Evolutionary conservation across 2,113 vertebrate genomes (phyloP), one percentile per base, ranked within the genome.

Genomic region (Psammodynastes pulverulentus): DNA sequence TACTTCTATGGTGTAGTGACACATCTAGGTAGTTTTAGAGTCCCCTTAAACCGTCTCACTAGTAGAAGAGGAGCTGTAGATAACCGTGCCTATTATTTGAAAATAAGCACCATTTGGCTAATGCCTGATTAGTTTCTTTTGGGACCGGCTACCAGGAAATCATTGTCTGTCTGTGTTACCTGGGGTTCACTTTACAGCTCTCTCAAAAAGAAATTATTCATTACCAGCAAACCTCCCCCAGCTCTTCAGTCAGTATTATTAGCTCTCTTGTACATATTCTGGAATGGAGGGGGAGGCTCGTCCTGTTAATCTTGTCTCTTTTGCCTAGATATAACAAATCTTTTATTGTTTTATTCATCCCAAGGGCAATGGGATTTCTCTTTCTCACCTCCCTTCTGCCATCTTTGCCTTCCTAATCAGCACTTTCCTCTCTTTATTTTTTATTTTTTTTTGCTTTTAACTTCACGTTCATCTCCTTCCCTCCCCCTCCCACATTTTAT

Each of bases 321-420:
- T 93, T 89, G 92, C 62, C 88, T 89, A 6, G 89, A 95, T 89
- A 58, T 94, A 96, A 94, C 45, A 92, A 95, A 94, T 58, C 17
- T 93, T 93, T 85, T 92, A 85, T 67, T 95, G 90, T 93, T 95
- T 94, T 91, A 93, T 96, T 94, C 93, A 85, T 92, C 89, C 90
- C 13, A 3, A 19, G 92, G 92, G 88, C 72, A 92, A 24, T 95
- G 94, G n/a, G n/a, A n/a, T 29, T 93, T 94, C 72, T 94, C 53
- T 90, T 53, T 94, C 21, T 10, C n/a, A 24, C 67, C 34, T 49
- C 23, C 49, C 49, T 54, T 79, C 34, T 94, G 92, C 94, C 92
- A 90, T 95, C 92, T 94, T 96, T 96, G 85, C 52, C 94, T 95
- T 94, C 94, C 94, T 97, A 94, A 96, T 95, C 94, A 94, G 94